Evolutionary conservation across 2,113 vertebrate genomes (phyloP), one percentile per base, ranked within the genome.

Genomic region (Apteryx mantelli): DNA sequence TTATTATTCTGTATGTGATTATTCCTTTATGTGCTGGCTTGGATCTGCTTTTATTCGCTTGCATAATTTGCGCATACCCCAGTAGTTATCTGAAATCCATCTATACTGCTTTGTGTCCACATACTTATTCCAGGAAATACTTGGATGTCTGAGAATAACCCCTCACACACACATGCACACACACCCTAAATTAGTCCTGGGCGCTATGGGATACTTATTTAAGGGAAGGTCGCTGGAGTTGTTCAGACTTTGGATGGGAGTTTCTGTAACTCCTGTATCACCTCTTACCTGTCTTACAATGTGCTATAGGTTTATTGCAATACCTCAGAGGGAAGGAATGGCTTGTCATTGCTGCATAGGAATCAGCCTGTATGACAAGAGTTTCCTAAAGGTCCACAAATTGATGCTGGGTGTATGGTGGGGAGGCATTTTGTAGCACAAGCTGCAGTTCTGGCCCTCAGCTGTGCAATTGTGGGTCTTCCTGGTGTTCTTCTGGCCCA

Each of bases 371-470:
- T n/a, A 11, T 1, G 19, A n/a, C 52, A 32, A 26, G 22, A 65
- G 5, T 30, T 68, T 32, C 40, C 56, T 64, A 69, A 63, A 1
- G 26, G 38, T 22, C 14, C 60, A 18, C 11, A 42, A 30, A 26
- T 8, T 7, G 0, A 40, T 14, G 24, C 17, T 34, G 19, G 25
- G 7, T n/a, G 34, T 0, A 0, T 36, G 38, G n/a, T 34, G 25
- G 12, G 74, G n/a, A 50, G 16, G 17, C 2, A 32, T 8, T 42
- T 36, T 38, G 25, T 9, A 32, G 26, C 22, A 52, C n/a, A 40
- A 63, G 21, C n/a, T 53, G 30, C 56, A 91, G 46, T n/a, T 50
- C 24, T 66, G 30, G 20, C 61, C 65, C 52, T 73, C 30, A 63
- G 30, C 73, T 68, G 17, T 73, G 58, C 71, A 87, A 24, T 14